A percentile compares a stretch with the other conserved stretches of the same genome.
Evolutionary conservation across 2,113 vertebrate species (phyloP).

Genomic region (Nothoprocta pentlandii): DNA sequence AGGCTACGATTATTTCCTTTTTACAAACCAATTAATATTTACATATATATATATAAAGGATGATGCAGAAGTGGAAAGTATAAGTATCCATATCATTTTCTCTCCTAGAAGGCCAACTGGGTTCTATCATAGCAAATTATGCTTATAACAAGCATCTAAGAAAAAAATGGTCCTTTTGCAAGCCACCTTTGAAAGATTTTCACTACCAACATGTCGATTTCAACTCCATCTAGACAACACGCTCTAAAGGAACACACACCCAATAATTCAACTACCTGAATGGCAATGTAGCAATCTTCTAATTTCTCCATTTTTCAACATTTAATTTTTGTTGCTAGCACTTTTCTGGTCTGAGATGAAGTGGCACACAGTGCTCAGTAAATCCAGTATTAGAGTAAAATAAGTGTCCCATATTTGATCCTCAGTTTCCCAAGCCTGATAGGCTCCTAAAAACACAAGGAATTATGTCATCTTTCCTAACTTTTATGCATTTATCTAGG

Average conservation of each 20-base stretch:
- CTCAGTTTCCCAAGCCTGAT: neutral
- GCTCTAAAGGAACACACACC: constrained; percentile 19
- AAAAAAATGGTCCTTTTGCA: neutral
- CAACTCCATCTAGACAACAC: neutral
- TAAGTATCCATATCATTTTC: neutral
- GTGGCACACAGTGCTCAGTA: neutral
- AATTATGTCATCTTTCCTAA: neutral
- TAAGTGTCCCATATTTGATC: neutral
- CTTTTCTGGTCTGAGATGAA: neutral
- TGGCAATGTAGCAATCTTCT: neutral
- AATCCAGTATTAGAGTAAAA: neutral
- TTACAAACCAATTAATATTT: neutral
- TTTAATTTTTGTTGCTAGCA: neutral
- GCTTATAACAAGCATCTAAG: neutral
- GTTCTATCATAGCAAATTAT: neutral
- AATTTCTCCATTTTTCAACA: neutral
- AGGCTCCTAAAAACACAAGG: neutral
- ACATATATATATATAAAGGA: no score
- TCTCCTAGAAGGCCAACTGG: neutral
- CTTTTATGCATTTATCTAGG: neutral
- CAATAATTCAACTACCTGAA: neutral
- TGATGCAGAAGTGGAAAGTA: no score
- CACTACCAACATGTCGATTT: neutral
- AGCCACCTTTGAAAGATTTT: neutral
- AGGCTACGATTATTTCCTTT: neutral